Evolutionary conservation across 2,113 vertebrate genomes (phyloP), one percentile per base, ranked within the genome.

Genomic region (Pseudorhombus dupliciocellatus): DNA sequence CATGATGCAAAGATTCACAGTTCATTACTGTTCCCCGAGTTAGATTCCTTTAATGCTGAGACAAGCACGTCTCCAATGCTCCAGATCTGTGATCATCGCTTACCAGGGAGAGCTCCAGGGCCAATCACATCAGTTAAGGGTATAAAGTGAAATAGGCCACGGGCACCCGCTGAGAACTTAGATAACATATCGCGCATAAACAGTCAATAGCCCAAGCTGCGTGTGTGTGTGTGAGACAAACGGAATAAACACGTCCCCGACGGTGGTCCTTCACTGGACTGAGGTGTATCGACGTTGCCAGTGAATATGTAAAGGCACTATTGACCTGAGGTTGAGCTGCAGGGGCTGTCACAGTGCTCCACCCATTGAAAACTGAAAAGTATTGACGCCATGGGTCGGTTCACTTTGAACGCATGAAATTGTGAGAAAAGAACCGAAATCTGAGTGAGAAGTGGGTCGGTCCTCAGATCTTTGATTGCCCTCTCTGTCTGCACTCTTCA

Each of bases 121-220:
- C 63, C 75, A 54, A 68, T 79, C 72, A 77, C 67, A 85, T 75
- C 61, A 83, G 70, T 81, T 73, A 58, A 80, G 70, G 70, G 66
- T 69, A 71, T 31, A 59, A 56, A 79, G 57, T 72, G 69, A 86
- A 86, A 71, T 75, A 79, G 80, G 82, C 59, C 84, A 89, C 59
- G 56, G 65, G 66, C 61, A 58, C 83, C 82, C 57, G 63, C 69
- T 75, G 84, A 75, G 86, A 75, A 60, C 75, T 87, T 81, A 68
- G 80, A 66, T 80, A 85, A 82, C 81, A 87, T 87, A 75, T 80
- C 72, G 81, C 55, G 70, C 86, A 85, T 80, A 73, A 83, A 76
- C 72, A 58, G 70, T 86, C 85, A 25, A 86, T 88, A 77, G 52
- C 77, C 70, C 70, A 66, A 30, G 30, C 7, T 2, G 18, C 48